Evolutionary conservation across 30 jellyfish, hydroid and myxozoan species (phyloP).

Genomic region (Calvadosia cruxmelitensis): DNA sequence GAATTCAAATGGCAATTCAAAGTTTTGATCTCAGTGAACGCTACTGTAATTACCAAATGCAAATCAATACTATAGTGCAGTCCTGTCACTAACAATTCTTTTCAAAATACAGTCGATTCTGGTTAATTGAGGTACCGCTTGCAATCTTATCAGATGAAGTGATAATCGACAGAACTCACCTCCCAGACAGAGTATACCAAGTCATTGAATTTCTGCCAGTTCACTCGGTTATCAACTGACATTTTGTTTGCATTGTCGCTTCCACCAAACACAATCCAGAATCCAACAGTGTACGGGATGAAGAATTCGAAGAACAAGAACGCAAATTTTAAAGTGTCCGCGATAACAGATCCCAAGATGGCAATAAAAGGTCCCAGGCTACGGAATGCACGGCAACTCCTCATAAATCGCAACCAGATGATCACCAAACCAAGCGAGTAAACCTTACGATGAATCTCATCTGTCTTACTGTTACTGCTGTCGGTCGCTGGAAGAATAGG

Average conservation of each 20-base stretch:
- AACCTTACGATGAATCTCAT: slow-evolving; percentile 42
- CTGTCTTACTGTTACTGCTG: slow-evolving; percentile 1
- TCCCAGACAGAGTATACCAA: slow-evolving; percentile 85
- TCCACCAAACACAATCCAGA: slow-evolving; percentile 96
- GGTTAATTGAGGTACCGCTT: no score
- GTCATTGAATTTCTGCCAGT: slow-evolving; percentile 83
- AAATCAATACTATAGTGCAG: no score
- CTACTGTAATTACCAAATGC: no score
- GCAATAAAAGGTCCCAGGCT: slow-evolving; percentile 98
- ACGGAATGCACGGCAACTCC: slow-evolving; percentile 80
- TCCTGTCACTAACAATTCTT: no score
- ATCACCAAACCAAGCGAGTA: slow-evolving; percentile 55
- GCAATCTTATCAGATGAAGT: no score
- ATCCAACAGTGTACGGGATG: slow-evolving; percentile 88
- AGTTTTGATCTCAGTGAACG: no score
- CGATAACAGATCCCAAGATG: slow-evolving; percentile 76
- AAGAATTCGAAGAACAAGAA: slow-evolving; percentile 81
- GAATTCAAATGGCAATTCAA: no score
- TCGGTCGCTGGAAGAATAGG: neutral
- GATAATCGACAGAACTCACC: no score
- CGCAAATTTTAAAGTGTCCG: slow-evolving; percentile 75
- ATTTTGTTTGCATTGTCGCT: slow-evolving; percentile 21
- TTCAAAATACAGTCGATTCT: no score
- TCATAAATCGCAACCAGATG: slow-evolving; percentile 85
- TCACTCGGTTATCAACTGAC: slow-evolving; percentile 50